Percentiles rank a stretch among this genome's conserved stretches.
These are phyloP conservation scores for Tetramorium alpestre DNA, from an alignment of 1,140 invertebrate genomes.

Conservation along the genomic window DNA sequence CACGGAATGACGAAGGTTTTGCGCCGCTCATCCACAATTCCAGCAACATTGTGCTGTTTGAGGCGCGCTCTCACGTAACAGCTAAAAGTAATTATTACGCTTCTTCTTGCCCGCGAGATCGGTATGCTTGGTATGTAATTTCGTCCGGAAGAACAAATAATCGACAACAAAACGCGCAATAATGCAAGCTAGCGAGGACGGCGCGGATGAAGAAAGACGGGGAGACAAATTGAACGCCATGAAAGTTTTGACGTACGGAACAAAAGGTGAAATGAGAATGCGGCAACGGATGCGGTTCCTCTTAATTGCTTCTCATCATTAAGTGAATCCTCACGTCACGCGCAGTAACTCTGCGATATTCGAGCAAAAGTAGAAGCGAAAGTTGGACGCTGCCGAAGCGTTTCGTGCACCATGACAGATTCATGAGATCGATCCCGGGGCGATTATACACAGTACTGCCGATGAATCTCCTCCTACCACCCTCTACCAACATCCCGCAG, in stretches of 20 bases:
- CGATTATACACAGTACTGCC: not conserved
- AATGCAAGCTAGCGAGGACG: constrained; percentile 46
- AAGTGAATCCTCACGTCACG: not conserved
- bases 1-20: constrained; percentile 40
- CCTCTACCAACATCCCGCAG: not conserved
- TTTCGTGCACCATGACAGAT: constrained; percentile 37
- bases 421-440: not conserved
- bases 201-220: constrained; percentile 26
- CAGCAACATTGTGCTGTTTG: constrained; percentile 63
- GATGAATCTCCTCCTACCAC: not conserved
- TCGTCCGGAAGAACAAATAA: constrained; percentile 77
- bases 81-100: constrained; percentile 78
- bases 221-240: constrained; percentile 74
- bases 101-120: constrained; percentile 63
- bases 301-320: constrained; percentile 16
- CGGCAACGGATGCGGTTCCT: not conserved
- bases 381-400: not conserved
- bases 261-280: constrained; percentile 55
- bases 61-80: constrained; percentile 63
- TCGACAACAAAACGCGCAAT: constrained; percentile 77
- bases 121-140: constrained; percentile 69
- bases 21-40: constrained; percentile 20
- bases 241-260: constrained; percentile 58
- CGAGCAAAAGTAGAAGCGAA: not conserved
- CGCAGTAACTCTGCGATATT: not conserved